Evolutionary conservation across 2,888 invertebrate genomes (phyloP), one percentile per base, ranked within the genome.

Genomic region (Tenthredo livida): DNA sequence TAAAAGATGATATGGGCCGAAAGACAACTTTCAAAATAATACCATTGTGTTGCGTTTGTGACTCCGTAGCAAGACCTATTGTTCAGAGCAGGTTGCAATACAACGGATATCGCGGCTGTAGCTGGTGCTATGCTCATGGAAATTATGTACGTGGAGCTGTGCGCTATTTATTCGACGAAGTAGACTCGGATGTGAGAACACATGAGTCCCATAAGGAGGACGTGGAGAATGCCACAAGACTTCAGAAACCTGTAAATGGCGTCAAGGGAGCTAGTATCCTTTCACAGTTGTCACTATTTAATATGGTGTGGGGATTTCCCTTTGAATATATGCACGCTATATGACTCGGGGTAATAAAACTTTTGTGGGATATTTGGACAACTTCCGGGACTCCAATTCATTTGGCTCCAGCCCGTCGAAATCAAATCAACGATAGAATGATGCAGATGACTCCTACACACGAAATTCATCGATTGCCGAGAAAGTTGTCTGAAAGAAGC

Each of bases 311-410:
- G 84, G 47, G 25, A 7, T 70, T 85, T 33, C 67, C 84, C 83
- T 86, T 88, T n/a, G 87, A 87, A 54, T 88, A 85, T 40, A 87
- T 65, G 84, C 84, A 54, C 15, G 85, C 85, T 1, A 70, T 86
- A 54, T 72, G 87, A 17, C 77, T 87, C 10, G 86, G 87, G 40
- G 40, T 40, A 40, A 5, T 40, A 7, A 40, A 40, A 40, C 40
- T 40, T 40, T 40, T 40, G 40, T 12, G 86, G 80, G 58, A 50
- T 15, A 43, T 73, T 25, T 87, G 86, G 86, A 86, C 43, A 12
- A 37, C 40, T 40, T 17, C 17, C 72, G 37, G 72, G 37, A 15
- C n/a, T 3, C 40, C 7, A 67, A 7, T 67, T 29, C 7, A 67
- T 67, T 33, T 67, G 67, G 15, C 72, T 29, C 40, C 72, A 15